Conservation (phyloP, 2,888 invertebrate species). For the Globia sparganii region DNA sequence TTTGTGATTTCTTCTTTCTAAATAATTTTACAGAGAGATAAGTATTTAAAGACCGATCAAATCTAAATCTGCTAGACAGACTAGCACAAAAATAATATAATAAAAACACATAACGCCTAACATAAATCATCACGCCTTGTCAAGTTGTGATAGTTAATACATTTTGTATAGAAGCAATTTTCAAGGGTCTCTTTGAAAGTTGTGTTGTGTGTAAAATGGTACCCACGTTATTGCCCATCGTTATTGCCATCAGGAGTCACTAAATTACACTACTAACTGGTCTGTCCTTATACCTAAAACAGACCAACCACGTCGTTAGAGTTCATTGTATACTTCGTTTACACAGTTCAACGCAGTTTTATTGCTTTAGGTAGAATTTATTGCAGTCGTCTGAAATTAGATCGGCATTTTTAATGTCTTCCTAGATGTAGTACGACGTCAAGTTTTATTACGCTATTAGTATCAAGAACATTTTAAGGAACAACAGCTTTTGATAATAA, state of each 20-base stretch:
- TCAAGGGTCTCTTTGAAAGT: background rate
- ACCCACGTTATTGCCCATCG: too few species aligned
- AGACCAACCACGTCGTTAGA: conserved; percentile 16
- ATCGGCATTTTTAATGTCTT: conserved; percentile 43
- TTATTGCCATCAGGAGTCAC: background rate
- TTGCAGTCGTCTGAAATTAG: conserved; percentile 44
- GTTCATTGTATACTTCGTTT: conserved; percentile 33
- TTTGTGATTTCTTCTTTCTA: background rate
- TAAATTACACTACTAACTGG: background rate
- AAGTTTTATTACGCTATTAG: conserved; percentile 40
- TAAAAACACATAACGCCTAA: background rate
- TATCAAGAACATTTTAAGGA: conserved; percentile 1
- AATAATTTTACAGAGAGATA: background rate
- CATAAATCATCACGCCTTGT: background rate
- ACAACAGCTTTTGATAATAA: conserved; percentile 1
- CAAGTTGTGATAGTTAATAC: too few species aligned
- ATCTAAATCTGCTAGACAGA: background rate
- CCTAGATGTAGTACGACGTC: conserved; percentile 32
- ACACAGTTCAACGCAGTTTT: conserved; percentile 41
- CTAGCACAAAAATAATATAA: background rate
- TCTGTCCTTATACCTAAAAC: conserved; percentile 12
- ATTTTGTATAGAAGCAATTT: background rate
- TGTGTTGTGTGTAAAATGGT: background rate
- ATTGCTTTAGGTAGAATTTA: conserved; percentile 43
- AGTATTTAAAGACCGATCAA: background rate